A percentile compares a stretch with the other conserved stretches of the same genome.
phyloP scores from a whole-genome alignment of 2,888 invertebrate species.

The Torymus tubicola region DNA sequence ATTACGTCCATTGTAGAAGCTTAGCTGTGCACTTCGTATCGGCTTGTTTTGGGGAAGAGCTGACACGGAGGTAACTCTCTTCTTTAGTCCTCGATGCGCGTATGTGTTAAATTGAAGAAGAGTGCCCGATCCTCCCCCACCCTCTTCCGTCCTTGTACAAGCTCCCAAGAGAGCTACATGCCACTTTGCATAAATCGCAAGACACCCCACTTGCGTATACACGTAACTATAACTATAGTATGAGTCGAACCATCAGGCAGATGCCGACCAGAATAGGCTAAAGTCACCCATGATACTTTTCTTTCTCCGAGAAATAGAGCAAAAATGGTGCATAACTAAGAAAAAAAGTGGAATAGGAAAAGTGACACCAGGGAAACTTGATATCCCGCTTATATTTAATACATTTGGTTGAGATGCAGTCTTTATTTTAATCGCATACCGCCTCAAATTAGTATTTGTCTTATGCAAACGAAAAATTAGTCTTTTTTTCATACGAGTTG shows the following conservation, averaged over 20 bases:
- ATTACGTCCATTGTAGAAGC: no score
- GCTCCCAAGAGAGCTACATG: constrained; percentile 73
- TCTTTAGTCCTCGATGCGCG: constrained; percentile 45
- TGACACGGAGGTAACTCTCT: no score
- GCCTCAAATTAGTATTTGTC: constrained; percentile 29
- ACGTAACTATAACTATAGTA: neutral
- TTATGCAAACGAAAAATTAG: constrained; percentile 20
- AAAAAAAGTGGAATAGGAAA: constrained; percentile 21
- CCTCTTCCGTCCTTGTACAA: constrained; percentile 37
- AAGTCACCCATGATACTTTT: constrained; percentile 49
- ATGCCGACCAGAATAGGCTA: constrained; percentile 70
- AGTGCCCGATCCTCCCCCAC: constrained; percentile 62
- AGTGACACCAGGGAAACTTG: constrained; percentile 28
- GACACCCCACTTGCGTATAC: constrained; percentile 67
- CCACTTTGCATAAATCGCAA: constrained; percentile 76
- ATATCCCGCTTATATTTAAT: constrained; percentile 55
- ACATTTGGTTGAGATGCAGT: constrained; percentile 55
- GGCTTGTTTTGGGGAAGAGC: no score
- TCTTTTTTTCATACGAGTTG: constrained; percentile 11
- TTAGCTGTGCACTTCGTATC: no score
- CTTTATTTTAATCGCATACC: constrained; percentile 34
- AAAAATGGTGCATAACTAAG: constrained; percentile 35
- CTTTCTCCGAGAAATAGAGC: no score
- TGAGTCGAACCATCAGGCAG: constrained; percentile 71
- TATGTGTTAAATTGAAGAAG: constrained; percentile 72